Conservation (phyloP, 2,888 invertebrate genomes). For the Aromia moschata region DNA sequence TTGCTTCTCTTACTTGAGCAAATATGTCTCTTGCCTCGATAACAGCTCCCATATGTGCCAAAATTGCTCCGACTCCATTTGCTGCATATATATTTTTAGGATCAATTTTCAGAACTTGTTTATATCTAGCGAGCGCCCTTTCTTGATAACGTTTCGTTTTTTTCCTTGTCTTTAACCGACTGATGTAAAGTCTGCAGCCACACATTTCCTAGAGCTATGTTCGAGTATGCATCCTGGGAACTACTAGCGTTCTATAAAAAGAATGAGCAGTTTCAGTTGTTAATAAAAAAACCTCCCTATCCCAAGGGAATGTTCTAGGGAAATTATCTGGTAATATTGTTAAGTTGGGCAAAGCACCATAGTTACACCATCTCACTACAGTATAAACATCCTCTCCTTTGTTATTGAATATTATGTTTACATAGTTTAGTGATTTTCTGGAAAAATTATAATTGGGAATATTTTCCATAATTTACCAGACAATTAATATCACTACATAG, state of each 20-base stretch:
- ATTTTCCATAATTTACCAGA: too few relatives aligned
- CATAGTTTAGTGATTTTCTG: too few relatives aligned
- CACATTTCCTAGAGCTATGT: slow-evolving; percentile 97
- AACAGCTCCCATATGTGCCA: slow-evolving; percentile 91
- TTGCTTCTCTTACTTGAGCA: slow-evolving; percentile 97
- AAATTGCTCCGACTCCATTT: slow-evolving; percentile 95
- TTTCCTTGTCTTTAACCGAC: slow-evolving; percentile 90
- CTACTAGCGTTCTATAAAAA: slow-evolving; percentile 74
- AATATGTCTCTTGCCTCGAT: slow-evolving; percentile 99
- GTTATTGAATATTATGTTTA: too few relatives aligned
- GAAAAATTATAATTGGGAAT: too few relatives aligned
- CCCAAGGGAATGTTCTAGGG: too few relatives aligned
- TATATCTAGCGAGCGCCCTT: slow-evolving; percentile 91
- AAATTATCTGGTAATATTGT: too few relatives aligned
- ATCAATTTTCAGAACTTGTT: slow-evolving; percentile 90
- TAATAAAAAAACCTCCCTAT: too few relatives aligned
- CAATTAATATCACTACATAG: too few relatives aligned
- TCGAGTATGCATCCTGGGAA: slow-evolving; percentile 91
- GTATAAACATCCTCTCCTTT: too few relatives aligned
- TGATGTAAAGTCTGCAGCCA: slow-evolving; percentile 98
- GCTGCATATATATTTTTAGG: slow-evolving; percentile 98
- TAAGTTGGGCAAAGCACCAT: too few relatives aligned
- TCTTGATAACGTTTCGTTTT: slow-evolving; percentile 96
- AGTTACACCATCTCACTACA: too few relatives aligned
- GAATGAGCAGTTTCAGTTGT: too few relatives aligned